Evolutionary conservation across 2,797 vertebrate species (phyloP).

Genomic region (Spea hammondii): DNA sequence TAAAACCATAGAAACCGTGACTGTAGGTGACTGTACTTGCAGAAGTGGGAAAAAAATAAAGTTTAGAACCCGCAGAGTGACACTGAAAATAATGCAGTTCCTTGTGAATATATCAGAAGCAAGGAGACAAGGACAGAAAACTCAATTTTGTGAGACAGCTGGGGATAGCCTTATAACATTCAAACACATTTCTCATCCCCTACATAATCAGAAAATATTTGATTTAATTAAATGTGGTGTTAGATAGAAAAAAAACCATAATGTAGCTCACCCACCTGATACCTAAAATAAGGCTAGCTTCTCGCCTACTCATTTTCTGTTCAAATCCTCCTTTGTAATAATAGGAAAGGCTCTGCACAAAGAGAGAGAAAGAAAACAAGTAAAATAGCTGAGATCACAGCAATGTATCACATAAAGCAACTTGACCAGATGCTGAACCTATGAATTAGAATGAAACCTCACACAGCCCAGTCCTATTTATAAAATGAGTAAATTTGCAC

Average conservation of each 20-base stretch:
- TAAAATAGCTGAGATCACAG: constrained; percentile 16
- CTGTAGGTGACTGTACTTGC: too few relatives aligned
- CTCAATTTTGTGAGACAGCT: too few relatives aligned
- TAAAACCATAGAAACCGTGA: too few relatives aligned
- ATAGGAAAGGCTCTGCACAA: constrained; percentile 66
- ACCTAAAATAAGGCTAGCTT: constrained; percentile 76
- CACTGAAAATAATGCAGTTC: too few relatives aligned
- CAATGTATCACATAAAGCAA: constrained; percentile 23
- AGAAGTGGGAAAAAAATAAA: too few relatives aligned
- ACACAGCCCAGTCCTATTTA: not conserved
- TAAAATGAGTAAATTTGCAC: constrained; percentile 56
- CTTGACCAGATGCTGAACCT: constrained; percentile 31
- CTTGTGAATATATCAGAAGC: too few relatives aligned
- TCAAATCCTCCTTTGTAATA: constrained; percentile 80
- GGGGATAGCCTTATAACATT: too few relatives aligned
- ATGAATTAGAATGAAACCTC: constrained; percentile 12
- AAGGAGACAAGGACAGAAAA: too few relatives aligned
- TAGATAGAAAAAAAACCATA: not conserved
- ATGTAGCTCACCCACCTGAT: constrained; percentile 67
- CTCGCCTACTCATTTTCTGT: constrained; percentile 74
- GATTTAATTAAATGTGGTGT: not conserved
- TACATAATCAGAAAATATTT: not conserved
- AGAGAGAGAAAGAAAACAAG: constrained; percentile 46
- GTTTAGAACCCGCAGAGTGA: too few relatives aligned
- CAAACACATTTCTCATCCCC: too few relatives aligned